Base-by-base conservation (phyloP, 2,797 vertebrate genomes). In the Champsocephalus gunnari region DNA sequence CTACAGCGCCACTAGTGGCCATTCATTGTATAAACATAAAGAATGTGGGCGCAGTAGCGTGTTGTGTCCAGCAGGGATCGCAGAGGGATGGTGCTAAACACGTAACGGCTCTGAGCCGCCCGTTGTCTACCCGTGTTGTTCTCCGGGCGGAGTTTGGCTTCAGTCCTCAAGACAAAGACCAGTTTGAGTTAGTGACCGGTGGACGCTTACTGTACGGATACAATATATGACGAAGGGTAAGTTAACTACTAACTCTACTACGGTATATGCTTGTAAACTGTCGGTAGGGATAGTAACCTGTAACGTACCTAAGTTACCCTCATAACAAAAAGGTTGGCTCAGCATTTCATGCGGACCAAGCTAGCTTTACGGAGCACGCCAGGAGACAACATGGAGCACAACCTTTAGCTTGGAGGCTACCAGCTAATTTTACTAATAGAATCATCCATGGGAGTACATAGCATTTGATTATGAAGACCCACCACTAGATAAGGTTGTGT, bases 151-250 rank as follows among this genome's bases (percentile, higher is more conserved):
- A 92, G 88, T 88, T 87, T 76, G 68, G 56, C 74, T 57, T 19
- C 75, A 51, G 77, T 75, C 79, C 67, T 41, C 60, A 0, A 89
- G 84, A 92, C 90, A 92, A 92, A 93, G 92, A 79, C 82, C 1
- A 81, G 63, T 28, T 28, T 28, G 24, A 28, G 24, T 61, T 81
- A 87, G 73, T 83, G 81, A 71, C 21, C 49, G 4, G 49, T 13
- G 69, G 45, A 17, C 14, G 24, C 17, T 8, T 2, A 10, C 64
- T 50, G 69, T 48, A 67, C 73, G 72, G 79, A 56, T 54, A 24
- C 38, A 1, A 70, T 65, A 66, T 12, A 16, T 16, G 44, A 48
- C 55, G 68, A 51, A 48, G 84, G 90, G 85, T 89, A 14, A n/a
- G 90, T 83, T 3, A 9, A 61, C 44, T 9, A 3, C 4, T 0